Evolutionary conservation across 2,113 vertebrate species (phyloP).

Genomic region (Sialia sialis): DNA sequence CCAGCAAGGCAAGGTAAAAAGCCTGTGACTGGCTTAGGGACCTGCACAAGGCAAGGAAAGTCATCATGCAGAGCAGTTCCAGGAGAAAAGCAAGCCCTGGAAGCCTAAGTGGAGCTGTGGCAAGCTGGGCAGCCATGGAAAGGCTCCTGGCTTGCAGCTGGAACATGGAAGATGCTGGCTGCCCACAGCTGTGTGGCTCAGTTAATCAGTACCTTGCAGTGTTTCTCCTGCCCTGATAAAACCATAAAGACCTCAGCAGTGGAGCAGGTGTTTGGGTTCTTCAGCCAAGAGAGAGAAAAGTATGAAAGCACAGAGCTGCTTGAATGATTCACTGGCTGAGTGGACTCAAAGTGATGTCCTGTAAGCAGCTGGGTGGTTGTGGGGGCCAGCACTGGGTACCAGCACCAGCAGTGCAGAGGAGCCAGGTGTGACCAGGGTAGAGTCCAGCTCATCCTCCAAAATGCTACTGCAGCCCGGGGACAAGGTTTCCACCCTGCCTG

Average conservation of each 20-base stretch:
- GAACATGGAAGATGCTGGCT: background rate
- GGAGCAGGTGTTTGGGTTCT: background rate
- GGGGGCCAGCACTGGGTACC: background rate
- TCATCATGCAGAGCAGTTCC: background rate
- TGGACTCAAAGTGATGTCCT: fast-evolving
- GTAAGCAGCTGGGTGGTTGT: fast-evolving
- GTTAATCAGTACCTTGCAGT: background rate
- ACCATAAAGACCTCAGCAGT: background rate
- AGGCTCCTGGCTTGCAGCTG: fast-evolving
- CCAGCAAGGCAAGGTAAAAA: background rate
- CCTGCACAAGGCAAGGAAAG: background rate
- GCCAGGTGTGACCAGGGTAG: fast-evolving
- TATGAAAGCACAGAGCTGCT: background rate
- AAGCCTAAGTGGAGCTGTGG: background rate
- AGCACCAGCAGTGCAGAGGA: background rate
- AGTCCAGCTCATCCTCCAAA: background rate
- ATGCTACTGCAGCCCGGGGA: background rate
- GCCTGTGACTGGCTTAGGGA: background rate
- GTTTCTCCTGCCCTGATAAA: background rate
- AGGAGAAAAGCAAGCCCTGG: background rate
- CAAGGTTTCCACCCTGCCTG: background rate
- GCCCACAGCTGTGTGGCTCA: background rate
- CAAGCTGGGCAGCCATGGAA: background rate
- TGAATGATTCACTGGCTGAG: fast-evolving
- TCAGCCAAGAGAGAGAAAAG: background rate